Evolutionary conservation across 2,113 vertebrate species (phyloP), one percentile per base, ranked within the genome.

Genomic region (Apistogramma diplotaenia): DNA sequence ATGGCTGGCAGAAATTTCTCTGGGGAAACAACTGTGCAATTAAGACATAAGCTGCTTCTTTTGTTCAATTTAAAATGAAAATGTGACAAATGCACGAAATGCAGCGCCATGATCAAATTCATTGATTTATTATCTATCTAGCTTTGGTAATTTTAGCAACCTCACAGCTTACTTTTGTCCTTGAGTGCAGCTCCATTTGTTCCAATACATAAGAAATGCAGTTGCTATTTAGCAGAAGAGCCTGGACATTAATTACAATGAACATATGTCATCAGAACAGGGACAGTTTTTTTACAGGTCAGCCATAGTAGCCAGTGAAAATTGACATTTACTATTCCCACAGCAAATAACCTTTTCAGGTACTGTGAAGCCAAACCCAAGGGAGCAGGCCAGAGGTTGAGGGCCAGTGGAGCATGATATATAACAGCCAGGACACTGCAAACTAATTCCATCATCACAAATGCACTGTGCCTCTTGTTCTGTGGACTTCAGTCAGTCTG

Each of bases 291-390:
- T 65, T 65, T 8, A 40, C 12, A 76, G 56, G 59, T 54, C 76
- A 65, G 51, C 75, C 56, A 75, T 54, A 56, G 60, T 12, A 55
- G 67, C 46, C 23, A n/a, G 49, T 18, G 1, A 60, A 70, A 15
- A 78, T 72, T 5, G 72, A 79, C 84, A 84, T 86, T 82, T 89
- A 75, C 33, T 23, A 53, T 76, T 79, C 79, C 54, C 71, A 60
- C 67, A 51, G 72, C 21, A 78, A 54, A 55, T 74, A 81, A 88
- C 78, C 61, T 87, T 82, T 89, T 70, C 76, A 85, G 72, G 81
- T 85, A 72, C 25, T 81, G 61, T 62, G 54, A 40, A 82, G 84
- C 81, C 79, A 85, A 74, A 83, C 74, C 67, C 33, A 31, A 67
- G 58, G 29, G 74, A 76, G 23, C 43, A 16, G 49, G 57, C 76